Base-by-base conservation (phyloP, 2,888 invertebrate species). In the Gymnosoma rotundatum region DNA sequence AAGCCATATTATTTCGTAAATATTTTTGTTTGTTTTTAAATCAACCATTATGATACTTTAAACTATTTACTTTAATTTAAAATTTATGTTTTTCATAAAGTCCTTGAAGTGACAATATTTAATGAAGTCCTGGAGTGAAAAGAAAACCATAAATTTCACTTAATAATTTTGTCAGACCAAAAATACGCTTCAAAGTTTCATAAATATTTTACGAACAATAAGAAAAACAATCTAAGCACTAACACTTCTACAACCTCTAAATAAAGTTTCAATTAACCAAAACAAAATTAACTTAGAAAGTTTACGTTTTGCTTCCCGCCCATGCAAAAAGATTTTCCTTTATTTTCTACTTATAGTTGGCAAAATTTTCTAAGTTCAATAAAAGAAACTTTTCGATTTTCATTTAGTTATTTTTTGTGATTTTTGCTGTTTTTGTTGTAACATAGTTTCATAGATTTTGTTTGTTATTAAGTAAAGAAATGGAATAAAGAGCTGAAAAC, bases 371-470 rank as follows among this genome's bases (percentile, higher is more conserved):
- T 21, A 69, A 78, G 64, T 69, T 58, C 54, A 76, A 73, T 72
- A 58, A 75, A n/a, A 70, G 48, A 76, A 79, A 83, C 56, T 76
- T 83, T 78, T 74, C 56, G 54, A 69, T 70, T 32, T 81, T 76
- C 56, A 32, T 58, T 83, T 66, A 32, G 20, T 45, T 25, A 25
- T 25, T 25, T 67, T 70, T n/a, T n/a, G n/a, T n/a, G n/a, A n/a
- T n/a, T n/a, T 36, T 64, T 64, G n/a, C 48, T 38, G 25, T 58
- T 38, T n/a, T 61, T 48, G 48, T 18, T 60, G 45, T 45, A 14
- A 14, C 45, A 38, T 38, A 38, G 8, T 45, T 45, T 45, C 45
- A 45, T 12, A 45, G 14, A 14, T 25, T 45, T 10, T 45, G 45
- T 69, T 64, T 18, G 52, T 50, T n/a, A 25, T 21, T 14, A 2